Evolutionary conservation across 2,888 invertebrate genomes (phyloP).

Genomic region (Drosophila flavopinicola): DNA sequence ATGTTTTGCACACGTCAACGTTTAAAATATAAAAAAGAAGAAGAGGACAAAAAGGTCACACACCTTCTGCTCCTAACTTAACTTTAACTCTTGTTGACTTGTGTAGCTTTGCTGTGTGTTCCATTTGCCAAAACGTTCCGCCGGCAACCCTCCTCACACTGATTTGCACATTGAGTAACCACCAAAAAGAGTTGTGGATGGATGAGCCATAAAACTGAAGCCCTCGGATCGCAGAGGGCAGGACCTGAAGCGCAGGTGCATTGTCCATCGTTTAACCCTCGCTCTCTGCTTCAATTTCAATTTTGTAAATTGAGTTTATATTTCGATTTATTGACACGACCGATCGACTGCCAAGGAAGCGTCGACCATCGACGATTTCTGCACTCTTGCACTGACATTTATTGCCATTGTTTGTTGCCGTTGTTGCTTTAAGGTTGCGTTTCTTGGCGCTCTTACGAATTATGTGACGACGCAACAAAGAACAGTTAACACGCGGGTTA

Average conservation of each 20-base stretch:
- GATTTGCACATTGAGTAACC: slow-evolving; percentile 53
- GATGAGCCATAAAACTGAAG: slow-evolving; percentile 16
- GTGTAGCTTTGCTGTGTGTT: slow-evolving; percentile 38
- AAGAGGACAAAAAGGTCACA: slow-evolving; percentile 69
- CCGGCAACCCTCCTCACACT: slow-evolving; percentile 33
- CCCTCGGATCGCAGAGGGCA: neutral
- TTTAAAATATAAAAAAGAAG: slow-evolving; percentile 30
- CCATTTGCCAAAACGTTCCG: slow-evolving; percentile 51
- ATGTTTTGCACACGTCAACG: slow-evolving; percentile 71
- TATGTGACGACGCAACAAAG: slow-evolving; percentile 33
- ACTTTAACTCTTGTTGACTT: slow-evolving; percentile 14
- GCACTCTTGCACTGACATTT: slow-evolving; percentile 73
- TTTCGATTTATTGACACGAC: slow-evolving; percentile 80
- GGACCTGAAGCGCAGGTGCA: slow-evolving; percentile 49
- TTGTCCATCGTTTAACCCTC: slow-evolving; percentile 68
- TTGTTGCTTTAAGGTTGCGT: no score
- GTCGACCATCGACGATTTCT: slow-evolving; percentile 23
- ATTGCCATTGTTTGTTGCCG: slow-evolving; percentile 67
- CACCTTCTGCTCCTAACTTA: no score
- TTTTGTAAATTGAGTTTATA: slow-evolving; percentile 79
- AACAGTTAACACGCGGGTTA: neutral
- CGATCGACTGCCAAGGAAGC: slow-evolving; percentile 35
- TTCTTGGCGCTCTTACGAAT: slow-evolving; percentile 66
- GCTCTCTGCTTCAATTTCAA: slow-evolving; percentile 73
- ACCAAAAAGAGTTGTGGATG: slow-evolving; percentile 13